Percentiles rank a stretch among this genome's conserved stretches.
Evolutionary conservation across 2,888 invertebrate species (phyloP).

Genomic region (Dryobotodes eremita): DNA sequence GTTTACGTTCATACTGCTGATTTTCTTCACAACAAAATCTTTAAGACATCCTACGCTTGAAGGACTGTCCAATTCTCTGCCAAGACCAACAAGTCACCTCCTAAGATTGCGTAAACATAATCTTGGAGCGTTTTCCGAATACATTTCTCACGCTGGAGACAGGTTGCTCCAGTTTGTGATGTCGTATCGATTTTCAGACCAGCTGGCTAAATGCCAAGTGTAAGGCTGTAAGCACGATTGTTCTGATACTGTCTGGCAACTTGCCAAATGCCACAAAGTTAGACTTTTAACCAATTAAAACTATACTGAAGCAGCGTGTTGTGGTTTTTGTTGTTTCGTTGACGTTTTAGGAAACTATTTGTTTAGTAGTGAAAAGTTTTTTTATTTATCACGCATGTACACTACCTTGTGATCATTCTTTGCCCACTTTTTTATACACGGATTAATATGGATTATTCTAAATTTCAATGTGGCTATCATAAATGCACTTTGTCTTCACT

Average conservation of each 20-base stretch:
- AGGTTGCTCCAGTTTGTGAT: slow-evolving; percentile 63
- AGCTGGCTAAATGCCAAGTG: slow-evolving; percentile 75
- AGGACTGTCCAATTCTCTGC: not conserved
- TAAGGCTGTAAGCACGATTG: slow-evolving; percentile 71
- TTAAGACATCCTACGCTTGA: not conserved
- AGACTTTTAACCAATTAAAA: slow-evolving; percentile 47
- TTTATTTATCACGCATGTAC: not conserved
- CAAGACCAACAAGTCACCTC: not conserved
- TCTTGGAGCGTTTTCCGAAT: slow-evolving; percentile 6
- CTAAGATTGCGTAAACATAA: slow-evolving; percentile 5
- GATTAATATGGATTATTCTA: not conserved
- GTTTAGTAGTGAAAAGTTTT: not conserved
- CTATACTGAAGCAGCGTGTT: slow-evolving; percentile 45
- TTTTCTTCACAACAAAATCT: not conserved
- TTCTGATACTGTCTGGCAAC: slow-evolving; percentile 71
- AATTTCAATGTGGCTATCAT: not conserved
- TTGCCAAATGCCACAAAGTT: slow-evolving; percentile 68
- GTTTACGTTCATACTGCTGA: not conserved
- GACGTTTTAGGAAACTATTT: slow-evolving; percentile 11
- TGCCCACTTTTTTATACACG: not conserved
- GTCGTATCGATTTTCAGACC: slow-evolving; percentile 72
- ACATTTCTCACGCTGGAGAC: slow-evolving; percentile 45
- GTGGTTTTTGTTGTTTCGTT: slow-evolving; percentile 26
- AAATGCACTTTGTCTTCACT: not conserved
- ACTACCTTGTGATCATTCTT: not conserved